These are phyloP conservation scores for Leptopilina clavipes DNA, from an alignment of 1,140 invertebrate species.

Conservation along the genomic window DNA sequence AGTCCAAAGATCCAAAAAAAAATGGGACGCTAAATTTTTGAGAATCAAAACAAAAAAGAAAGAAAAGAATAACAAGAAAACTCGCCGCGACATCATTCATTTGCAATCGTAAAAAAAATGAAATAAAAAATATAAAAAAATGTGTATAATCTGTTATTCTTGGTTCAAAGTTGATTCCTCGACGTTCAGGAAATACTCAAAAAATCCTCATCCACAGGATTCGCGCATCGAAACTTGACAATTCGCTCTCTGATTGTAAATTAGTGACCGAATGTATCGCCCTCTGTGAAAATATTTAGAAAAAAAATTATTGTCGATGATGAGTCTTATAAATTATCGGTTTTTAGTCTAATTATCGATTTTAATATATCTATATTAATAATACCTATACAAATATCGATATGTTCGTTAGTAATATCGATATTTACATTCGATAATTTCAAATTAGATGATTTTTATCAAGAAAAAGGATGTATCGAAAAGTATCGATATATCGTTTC, in stretches of 20 bases:
- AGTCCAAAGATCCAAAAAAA: neutral
- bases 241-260: slow-evolving; percentile 12
- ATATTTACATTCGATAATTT: too few relatives aligned
- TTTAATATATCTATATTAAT: too few relatives aligned
- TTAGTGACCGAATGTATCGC: too few relatives aligned
- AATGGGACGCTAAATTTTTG: neutral
- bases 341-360: too few relatives aligned
- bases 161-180: neutral
- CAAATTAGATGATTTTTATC: too few relatives aligned
- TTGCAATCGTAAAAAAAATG: neutral
- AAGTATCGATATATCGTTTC: too few relatives aligned
- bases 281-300: too few relatives aligned
- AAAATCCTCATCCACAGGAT: neutral
- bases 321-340: too few relatives aligned
- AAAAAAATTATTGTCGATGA: too few relatives aligned
- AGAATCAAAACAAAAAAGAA: neutral
- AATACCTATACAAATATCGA: too few relatives aligned
- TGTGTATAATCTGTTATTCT: neutral
- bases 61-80: neutral
- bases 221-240: neutral
- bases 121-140: neutral
- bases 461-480: too few relatives aligned
- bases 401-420: too few relatives aligned
- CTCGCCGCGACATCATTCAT: neutral
- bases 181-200: slow-evolving; percentile 22